Percentiles rank a stretch among this genome's conserved stretches.
Conservation (phyloP, 2,113 vertebrate species). For the Pygoscelis antarcticus region DNA sequence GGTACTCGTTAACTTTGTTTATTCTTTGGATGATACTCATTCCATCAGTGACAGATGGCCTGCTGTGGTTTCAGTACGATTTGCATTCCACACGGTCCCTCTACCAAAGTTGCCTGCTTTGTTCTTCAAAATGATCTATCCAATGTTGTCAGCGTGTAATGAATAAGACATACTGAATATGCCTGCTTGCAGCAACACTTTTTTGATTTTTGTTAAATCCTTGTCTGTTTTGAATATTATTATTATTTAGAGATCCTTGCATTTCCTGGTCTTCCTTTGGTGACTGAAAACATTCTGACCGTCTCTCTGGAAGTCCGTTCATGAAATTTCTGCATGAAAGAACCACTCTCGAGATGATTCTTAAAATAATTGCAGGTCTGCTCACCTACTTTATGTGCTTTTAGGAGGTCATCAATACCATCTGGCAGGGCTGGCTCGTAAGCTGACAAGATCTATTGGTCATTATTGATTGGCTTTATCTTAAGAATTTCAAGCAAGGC, state of each 20-base stretch:
- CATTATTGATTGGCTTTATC: conserved; percentile 4
- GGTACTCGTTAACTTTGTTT: conserved; percentile 43
- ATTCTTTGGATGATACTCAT: neutral
- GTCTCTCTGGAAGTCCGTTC: neutral
- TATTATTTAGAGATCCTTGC: neutral
- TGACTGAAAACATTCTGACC: neutral
- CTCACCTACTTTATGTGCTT: neutral
- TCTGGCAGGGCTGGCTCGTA: neutral
- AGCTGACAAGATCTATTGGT: neutral
- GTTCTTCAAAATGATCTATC: neutral
- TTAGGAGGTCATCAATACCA: neutral
- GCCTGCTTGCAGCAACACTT: neutral
- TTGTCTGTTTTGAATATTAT: neutral
- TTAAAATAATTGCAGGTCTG: neutral
- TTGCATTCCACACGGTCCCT: neutral
- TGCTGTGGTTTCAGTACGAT: neutral
- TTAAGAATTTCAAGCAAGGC: neutral
- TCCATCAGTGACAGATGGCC: neutral
- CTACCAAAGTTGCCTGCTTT: neutral
- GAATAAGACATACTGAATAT: neutral
- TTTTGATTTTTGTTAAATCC: neutral
- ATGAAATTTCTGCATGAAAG: neutral
- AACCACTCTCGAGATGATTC: neutral
- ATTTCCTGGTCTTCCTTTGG: neutral
- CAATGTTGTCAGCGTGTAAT: neutral